Base-by-base conservation (phyloP, 2,113 vertebrate species). In the Sinocyclocheilus anshuiensis region DNA sequence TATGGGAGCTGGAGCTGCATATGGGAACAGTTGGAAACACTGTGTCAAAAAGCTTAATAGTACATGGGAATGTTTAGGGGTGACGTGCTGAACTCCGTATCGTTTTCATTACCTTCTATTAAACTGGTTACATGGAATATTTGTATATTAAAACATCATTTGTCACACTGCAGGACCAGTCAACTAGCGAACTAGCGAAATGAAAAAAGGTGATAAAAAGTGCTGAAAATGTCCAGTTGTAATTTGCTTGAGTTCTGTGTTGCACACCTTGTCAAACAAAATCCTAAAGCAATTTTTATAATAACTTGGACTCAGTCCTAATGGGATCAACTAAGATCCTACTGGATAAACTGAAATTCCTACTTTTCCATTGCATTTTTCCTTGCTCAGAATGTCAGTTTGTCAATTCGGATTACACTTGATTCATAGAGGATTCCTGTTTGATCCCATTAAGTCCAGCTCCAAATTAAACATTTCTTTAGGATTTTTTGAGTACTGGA, bases 1-100 rank as follows among this genome's bases (percentile, higher is more conserved):
- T 11, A 42, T 74, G 71, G 16, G 20, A 42, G 18, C 4, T 42
- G 71, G 2, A 74, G 10, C 33, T 42, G 36, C 36, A 42, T 42
- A 3, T 74, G 71, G 71, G 18, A 74, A 74, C 50, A 13, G 53
- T 42, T 67, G 81, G 79, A 83, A 88, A 78, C 77, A 81, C 18
- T 72, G 71, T 59, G 72, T 83, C 80, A 74, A 42, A 74, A 42
- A 74, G 18, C 39, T 74, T 45, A 42, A 45, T 4, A 74, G 8
- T 71, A 36, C 18, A 72, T 39, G 33, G 69, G 33, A 39, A 72
- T 72, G 18, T 72, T 72, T 36, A 15, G 65, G n/a, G 39, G 69
- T 72, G 33, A 72, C 69, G 18, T 16, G 18, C 71, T 42, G 71
- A 42, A 45, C 18, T 39, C 36, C 11, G 42, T 39, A 11, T 33